Conservation (phyloP, 2,113 vertebrate species). For the Pseudorhombus dupliciocellatus region DNA sequence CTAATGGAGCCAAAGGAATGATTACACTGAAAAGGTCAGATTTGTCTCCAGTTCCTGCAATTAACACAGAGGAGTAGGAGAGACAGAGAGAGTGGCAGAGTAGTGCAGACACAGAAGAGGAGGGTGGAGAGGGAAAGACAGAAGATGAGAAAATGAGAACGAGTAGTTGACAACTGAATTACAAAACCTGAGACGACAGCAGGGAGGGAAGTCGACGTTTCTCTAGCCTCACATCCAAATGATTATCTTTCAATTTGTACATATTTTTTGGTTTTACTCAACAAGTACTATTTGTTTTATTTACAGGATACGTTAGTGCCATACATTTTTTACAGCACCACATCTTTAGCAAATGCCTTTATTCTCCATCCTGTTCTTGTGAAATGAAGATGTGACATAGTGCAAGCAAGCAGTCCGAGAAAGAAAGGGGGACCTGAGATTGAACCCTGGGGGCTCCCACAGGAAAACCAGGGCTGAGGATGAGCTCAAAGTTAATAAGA, state of each 20-base stretch:
- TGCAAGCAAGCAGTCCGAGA: background rate
- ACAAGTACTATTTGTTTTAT: background rate
- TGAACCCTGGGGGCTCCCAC: background rate
- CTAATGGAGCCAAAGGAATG: conserved; percentile 65
- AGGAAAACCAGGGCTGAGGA: background rate
- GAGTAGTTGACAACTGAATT: background rate
- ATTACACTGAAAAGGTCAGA: conserved; percentile 72
- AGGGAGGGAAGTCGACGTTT: background rate
- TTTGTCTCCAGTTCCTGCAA: conserved; percentile 66
- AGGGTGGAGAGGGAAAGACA: background rate
- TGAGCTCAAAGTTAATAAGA: background rate
- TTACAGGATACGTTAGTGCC: background rate
- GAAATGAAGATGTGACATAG: too few relatives aligned
- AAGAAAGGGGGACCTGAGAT: background rate
- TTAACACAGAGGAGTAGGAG: conserved; percentile 43
- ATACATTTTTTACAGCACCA: background rate
- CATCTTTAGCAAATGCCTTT: too few relatives aligned
- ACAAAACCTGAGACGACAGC: background rate
- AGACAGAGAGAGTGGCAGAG: conserved; percentile 6
- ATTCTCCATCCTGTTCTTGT: too few relatives aligned
- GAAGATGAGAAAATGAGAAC: background rate
- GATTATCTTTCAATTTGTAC: background rate
- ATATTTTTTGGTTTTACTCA: too few relatives aligned
- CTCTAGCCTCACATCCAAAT: background rate
- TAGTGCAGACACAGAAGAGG: conserved; percentile 22